These are phyloP conservation scores for Sinocyclocheilus anshuiensis DNA, from an alignment of 2,113 vertebrate genomes.

Conservation along the genomic window DNA sequence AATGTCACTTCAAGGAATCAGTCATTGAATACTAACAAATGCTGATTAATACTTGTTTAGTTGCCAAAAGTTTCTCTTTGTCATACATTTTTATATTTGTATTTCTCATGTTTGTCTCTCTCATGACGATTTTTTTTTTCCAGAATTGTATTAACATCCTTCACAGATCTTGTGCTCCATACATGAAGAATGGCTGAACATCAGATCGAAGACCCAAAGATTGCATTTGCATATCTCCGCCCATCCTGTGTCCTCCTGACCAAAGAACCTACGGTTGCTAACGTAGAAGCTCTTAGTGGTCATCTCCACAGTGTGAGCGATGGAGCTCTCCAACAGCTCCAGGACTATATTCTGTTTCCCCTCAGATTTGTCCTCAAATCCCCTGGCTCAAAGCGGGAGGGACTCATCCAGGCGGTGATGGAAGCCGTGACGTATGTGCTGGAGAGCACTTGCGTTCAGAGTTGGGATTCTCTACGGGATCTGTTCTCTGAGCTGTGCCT, in stretches of 20 bases:
- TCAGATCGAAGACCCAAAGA: conserved; percentile 85
- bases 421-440: conserved; percentile 81
- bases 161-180: conserved; percentile 8
- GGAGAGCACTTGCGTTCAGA: conserved; percentile 81
- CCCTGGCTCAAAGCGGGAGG: conserved; percentile 78
- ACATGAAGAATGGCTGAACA: conserved; percentile 59
- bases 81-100: no score
- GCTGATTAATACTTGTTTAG: background rate
- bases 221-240: conserved; percentile 86
- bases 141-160: no score
- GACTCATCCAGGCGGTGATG: conserved; percentile 78
- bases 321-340: conserved; percentile 86
- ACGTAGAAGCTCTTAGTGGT: conserved; percentile 75
- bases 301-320: conserved; percentile 77
- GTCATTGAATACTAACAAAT: background rate
- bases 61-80: background rate
- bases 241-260: conserved; percentile 88
- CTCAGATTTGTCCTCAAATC: conserved; percentile 85
- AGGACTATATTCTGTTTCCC: conserved; percentile 93
- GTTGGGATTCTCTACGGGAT: conserved; percentile 80
- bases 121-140: background rate
- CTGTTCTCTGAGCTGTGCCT: conserved; percentile 88
- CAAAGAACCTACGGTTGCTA: conserved; percentile 77
- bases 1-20: background rate
- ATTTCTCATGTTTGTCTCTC: background rate